These are phyloP conservation scores for Oscheius sp. DNA, from an alignment of 2,888 invertebrate species.

Conservation along the genomic window DNA sequence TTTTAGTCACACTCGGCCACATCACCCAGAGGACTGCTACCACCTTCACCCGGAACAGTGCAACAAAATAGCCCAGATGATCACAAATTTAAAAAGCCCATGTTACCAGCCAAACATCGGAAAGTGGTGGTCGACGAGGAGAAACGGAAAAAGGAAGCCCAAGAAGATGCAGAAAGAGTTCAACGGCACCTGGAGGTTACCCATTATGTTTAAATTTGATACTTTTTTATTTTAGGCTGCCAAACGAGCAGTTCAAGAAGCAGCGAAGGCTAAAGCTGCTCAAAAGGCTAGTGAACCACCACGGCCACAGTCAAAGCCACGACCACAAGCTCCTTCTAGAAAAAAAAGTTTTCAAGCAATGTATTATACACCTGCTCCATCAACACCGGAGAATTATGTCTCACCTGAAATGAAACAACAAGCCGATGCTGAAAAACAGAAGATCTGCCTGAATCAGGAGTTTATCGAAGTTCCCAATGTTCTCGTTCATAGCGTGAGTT, in stretches of 20 bases:
- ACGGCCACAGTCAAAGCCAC: neutral
- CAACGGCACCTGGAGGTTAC: constrained; percentile 13
- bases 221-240: constrained; percentile 21
- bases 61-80: constrained; percentile 13
- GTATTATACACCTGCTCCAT: neutral
- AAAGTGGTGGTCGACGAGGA: constrained; percentile 21
- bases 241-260: constrained; percentile 18
- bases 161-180: constrained; percentile 27
- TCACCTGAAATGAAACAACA: constrained; percentile 1
- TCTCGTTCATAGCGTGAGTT: constrained; percentile 6
- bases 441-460: constrained; percentile 17
- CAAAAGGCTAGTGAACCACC: neutral
- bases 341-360: neutral
- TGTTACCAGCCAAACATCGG: constrained; percentile 12
- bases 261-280: neutral
- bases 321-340: constrained; percentile 1
- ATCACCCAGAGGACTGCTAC: constrained; percentile 11
- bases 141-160: constrained; percentile 6
- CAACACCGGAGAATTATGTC: constrained; percentile 1
- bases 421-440: constrained; percentile 5
- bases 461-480: constrained; percentile 13
- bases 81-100: constrained; percentile 31
- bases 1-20: neutral
- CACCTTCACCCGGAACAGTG: neutral
- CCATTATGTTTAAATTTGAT: neutral